Evolutionary conservation across 1,140 invertebrate species (phyloP).

Genomic region (Aporrectodea caliginosa): DNA sequence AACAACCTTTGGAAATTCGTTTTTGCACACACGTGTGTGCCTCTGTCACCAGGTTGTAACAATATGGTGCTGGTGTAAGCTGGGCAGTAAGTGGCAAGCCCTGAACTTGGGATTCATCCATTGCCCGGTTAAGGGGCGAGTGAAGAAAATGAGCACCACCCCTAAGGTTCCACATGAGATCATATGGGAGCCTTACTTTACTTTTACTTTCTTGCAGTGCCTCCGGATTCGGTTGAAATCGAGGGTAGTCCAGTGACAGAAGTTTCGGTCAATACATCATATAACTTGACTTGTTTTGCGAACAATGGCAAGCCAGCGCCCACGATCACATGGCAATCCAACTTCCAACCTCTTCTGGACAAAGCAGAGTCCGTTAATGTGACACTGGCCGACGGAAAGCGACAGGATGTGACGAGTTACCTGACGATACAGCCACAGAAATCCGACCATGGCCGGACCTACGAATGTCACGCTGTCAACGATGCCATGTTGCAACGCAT

Average conservation of each 20-base stretch:
- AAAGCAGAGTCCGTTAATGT: conserved; percentile 33
- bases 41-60: no score
- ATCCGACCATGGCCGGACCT: conserved; percentile 81
- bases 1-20: no score
- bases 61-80: no score
- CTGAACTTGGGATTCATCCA: no score
- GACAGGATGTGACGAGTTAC: conserved; percentile 67
- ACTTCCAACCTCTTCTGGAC: conserved; percentile 35
- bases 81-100: no score
- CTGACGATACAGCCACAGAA: conserved; percentile 70
- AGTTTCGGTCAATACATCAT: conserved; percentile 75
- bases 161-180: no score
- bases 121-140: no score
- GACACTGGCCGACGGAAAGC: conserved; percentile 59
- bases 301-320: conserved; percentile 84
- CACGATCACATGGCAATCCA: conserved; percentile 58
- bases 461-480: conserved; percentile 69
- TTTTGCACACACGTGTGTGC: no score
- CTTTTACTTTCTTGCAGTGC: conserved; percentile 63
- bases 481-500: conserved; percentile 45
- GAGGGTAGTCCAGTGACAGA: conserved; percentile 72
- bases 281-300: conserved; percentile 84
- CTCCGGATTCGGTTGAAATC: conserved; percentile 82
- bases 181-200: no score
- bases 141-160: no score